Evolutionary conservation across 1,140 invertebrate genomes (phyloP), one percentile per base, ranked within the genome.

Genomic region (Cyrtorhinus lividipennis): DNA sequence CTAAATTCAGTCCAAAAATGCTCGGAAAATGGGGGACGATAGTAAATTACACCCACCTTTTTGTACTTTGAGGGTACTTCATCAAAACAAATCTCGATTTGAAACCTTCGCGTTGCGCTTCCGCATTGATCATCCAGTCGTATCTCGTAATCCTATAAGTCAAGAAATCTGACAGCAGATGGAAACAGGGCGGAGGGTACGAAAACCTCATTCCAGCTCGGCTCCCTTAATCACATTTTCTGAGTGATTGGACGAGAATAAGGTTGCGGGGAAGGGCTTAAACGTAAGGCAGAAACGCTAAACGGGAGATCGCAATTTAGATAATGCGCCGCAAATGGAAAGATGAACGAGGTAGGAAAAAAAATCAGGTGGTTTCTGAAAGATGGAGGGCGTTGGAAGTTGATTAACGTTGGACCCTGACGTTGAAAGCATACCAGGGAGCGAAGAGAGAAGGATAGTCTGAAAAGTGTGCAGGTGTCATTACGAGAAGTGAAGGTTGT

Each of bases 181-280:
- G n/a, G n/a, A n/a, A n/a, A n/a, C n/a, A n/a, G n/a, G n/a, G n/a
- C n/a, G n/a, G n/a, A n/a, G n/a, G n/a, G n/a, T n/a, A n/a, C n/a
- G n/a, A n/a, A n/a, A 53, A 53, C 48, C 48, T 53, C 48, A 22
- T 53, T 53, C n/a, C 38, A n/a, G 8, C 38, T 22, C 12, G 18
- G 10, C 8, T 5, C 8, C 48, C 48, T 53, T 53, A 53, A 53
- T 53, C 48, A 53, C 48, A 53, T 53, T 53, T 53, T 22, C 48
- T 53, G 48, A 53, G 48, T 53, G 48, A 53, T 53, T 53, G 48
- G 48, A 61, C 26, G 46, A 18, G 46, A 48, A 53, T 53, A 62
- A 58, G 57, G 56, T 46, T 26, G 56, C 10, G 13, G 5, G 8
- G 30, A 27, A 25, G 61, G 26, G 22, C 22, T 53, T 62, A 53